Evolutionary conservation across 2,888 invertebrate species (phyloP), one percentile per base, ranked within the genome.

Genomic region (Pandemis corylana): DNA sequence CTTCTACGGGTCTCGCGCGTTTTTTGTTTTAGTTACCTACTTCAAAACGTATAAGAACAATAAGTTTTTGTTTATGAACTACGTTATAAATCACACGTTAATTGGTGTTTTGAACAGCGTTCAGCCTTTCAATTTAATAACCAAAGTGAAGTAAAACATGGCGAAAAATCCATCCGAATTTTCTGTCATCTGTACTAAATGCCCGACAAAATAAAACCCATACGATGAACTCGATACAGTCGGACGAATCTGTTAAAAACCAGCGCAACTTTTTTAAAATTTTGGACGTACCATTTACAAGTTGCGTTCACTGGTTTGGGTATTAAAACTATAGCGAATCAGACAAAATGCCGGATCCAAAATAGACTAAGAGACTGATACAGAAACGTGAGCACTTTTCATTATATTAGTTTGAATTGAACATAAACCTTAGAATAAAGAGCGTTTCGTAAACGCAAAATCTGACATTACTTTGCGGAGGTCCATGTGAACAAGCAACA

Each of bases 191-290:
- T 67, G 51, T 42, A 56, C 41, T 64, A 59, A 64, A 73, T 68
- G 68, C 46, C 36, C 62, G 20, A 28, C 46, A 64, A 68, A 73
- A 68, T 28, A 68, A 68, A 66, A 49, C 20, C 10, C 28, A 53
- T 53, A 44, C 59, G 59, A 28, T 59, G 10, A 28, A 28, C n/a
- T 53, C 49, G 68, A 73, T 68, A 49, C 64, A 73, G 68, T 64
- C 49, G 64, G 36, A 36, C 68, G 68, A 68, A 46, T 72, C 68
- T 68, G 72, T 64, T 56, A 63, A 68, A 72, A 72, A 46, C 41
- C 44, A 44, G 28, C 68, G 53, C 9, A 36, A 15, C 44, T 15
- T 68, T 64, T 46, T 66, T 28, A 44, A 10, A 42, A 64, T 61
- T 59, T 56, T 61, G 36, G 20, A 41, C 10, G 56, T 7, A 62